Conservation (phyloP, 2,113 vertebrate genomes). For the Pampusana beccarii region DNA sequence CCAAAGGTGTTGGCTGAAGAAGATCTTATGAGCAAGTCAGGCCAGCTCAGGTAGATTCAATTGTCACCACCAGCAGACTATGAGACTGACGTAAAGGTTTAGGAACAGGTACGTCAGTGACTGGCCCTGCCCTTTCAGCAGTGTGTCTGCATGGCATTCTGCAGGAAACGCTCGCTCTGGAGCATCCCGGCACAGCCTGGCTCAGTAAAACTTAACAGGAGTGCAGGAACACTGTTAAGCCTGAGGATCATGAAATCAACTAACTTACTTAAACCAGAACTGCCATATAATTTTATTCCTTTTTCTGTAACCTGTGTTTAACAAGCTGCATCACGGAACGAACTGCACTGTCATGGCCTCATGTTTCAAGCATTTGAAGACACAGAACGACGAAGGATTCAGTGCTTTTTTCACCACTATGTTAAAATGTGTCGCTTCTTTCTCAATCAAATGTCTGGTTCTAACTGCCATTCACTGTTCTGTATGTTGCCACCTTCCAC, state of each 20-base stretch:
- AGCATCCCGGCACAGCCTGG: not conserved
- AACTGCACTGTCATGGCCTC: not conserved
- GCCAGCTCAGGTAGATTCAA: not conserved
- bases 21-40: not conserved
- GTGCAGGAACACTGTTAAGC: not conserved
- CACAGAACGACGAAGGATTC: not conserved
- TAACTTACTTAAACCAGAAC: not conserved
- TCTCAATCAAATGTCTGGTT: not conserved
- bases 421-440: not conserved
- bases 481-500: not conserved
- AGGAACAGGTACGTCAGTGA: not conserved
- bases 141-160: not conserved
- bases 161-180: not conserved
- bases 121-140: not conserved
- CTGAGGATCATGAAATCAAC: not conserved
- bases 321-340: not conserved
- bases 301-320: not conserved
- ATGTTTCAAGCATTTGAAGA: not conserved
- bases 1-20: not conserved
- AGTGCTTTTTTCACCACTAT: not conserved
- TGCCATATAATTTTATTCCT: not conserved
- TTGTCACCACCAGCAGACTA: not conserved
- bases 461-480: not conserved
- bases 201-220: not conserved
- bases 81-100: not conserved